Conservation (phyloP, 2,888 invertebrate genomes). For the Drosophila seclusa region DNA sequence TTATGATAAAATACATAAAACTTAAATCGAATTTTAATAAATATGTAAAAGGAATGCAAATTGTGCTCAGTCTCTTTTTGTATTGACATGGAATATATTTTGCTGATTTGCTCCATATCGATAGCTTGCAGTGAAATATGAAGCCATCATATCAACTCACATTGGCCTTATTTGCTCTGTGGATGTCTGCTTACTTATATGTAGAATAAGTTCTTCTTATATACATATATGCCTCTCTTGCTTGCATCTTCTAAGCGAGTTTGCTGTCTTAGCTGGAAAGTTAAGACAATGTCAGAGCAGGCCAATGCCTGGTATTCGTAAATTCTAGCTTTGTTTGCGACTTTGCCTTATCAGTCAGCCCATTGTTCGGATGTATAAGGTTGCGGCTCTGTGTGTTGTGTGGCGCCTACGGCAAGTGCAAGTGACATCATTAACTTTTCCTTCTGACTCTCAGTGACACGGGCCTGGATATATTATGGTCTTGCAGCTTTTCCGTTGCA, state of each 20-base stretch:
- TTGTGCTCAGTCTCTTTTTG: background rate
- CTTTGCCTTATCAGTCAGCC: slow-evolving; percentile 17
- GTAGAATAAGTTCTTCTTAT: background rate
- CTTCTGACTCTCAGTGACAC: slow-evolving; percentile 30
- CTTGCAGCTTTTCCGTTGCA: slow-evolving; percentile 47
- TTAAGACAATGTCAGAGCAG: slow-evolving; percentile 3
- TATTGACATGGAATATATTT: background rate
- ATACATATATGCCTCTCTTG: background rate
- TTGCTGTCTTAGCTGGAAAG: slow-evolving; percentile 16
- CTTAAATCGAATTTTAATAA: background rate
- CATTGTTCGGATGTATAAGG: slow-evolving; percentile 3
- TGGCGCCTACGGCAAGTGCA: slow-evolving; percentile 65
- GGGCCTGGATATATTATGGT: slow-evolving; percentile 49
- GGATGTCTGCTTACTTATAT: slow-evolving; percentile 1
- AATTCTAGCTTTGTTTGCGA: slow-evolving; percentile 1
- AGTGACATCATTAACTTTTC: slow-evolving; percentile 81
- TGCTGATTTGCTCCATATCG: background rate
- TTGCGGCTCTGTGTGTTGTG: slow-evolving; percentile 23
- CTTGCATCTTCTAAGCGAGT: slow-evolving; percentile 14
- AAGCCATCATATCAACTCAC: background rate
- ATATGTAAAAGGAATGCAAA: background rate
- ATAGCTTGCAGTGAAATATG: slow-evolving; percentile 8
- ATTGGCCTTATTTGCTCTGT: background rate
- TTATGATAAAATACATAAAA: background rate
- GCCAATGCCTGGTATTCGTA: background rate